A percentile compares a stretch with the other conserved stretches of the same genome.
These are phyloP conservation scores for Rhynchotus rufescens DNA, from an alignment of 2,797 vertebrate genomes.

Conservation along the genomic window DNA sequence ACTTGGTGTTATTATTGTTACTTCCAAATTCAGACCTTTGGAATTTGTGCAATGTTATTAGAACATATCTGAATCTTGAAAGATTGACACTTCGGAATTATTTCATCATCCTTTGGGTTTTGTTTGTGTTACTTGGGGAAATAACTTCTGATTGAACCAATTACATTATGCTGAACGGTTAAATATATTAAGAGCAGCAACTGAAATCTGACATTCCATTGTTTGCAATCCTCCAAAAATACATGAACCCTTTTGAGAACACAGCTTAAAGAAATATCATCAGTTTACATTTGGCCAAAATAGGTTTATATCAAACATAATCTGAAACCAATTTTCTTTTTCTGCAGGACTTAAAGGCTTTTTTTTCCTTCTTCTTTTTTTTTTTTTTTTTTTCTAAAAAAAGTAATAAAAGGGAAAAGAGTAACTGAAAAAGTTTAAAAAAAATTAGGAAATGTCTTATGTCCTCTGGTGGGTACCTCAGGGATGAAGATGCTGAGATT, in stretches of 20 bases:
- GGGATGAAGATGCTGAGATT: neutral
- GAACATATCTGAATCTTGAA: constrained; percentile 60
- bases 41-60: constrained; percentile 68
- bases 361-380: neutral
- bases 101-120: constrained; percentile 62
- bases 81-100: constrained; percentile 67
- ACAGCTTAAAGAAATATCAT: neutral
- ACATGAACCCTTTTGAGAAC: constrained; percentile 14
- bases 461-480: rapidly evolving
- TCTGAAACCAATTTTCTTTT: neutral
- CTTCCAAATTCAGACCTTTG: constrained; percentile 45
- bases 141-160: constrained; percentile 65
- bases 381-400: neutral
- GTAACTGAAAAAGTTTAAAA: neutral
- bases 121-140: constrained; percentile 54
- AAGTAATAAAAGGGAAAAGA: neutral
- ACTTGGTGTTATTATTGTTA: constrained; percentile 55
- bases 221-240: constrained; percentile 47
- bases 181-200: constrained; percentile 56
- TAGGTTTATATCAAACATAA: neutral
- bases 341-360: neutral
- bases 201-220: constrained; percentile 54
- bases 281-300: neutral
- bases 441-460: neutral
- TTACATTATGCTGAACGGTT: constrained; percentile 49